These are phyloP conservation scores for Pristionchus maxplancki DNA, from an alignment of 2,888 invertebrate species.

Conservation along the genomic window DNA sequence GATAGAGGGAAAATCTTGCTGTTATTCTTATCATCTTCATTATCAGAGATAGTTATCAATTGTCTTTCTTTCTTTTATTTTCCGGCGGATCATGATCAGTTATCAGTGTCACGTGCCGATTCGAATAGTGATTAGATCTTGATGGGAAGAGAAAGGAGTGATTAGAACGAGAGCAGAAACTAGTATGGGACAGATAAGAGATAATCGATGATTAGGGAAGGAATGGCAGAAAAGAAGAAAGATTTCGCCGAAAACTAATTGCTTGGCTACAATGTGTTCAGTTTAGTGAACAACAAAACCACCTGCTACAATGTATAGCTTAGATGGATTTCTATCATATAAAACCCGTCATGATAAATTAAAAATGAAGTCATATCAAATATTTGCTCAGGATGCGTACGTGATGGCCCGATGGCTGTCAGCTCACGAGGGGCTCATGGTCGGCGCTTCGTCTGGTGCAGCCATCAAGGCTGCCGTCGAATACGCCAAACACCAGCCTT, in stretches of 20 bases:
- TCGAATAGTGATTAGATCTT: slow-evolving; percentile 9
- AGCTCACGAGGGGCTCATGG: slow-evolving; percentile 51
- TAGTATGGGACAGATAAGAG: slow-evolving; percentile 18
- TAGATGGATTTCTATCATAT: background rate
- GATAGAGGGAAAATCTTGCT: no score
- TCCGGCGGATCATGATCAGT: background rate
- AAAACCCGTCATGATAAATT: background rate
- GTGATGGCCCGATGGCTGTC: slow-evolving; percentile 17
- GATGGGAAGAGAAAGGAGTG: background rate
- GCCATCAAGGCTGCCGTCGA: slow-evolving; percentile 50
- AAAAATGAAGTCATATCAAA: background rate
- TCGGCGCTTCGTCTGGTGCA: slow-evolving; percentile 48
- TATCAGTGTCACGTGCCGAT: slow-evolving; percentile 14
- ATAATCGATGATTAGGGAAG: background rate
- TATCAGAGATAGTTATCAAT: background rate
- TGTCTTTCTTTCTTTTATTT: background rate
- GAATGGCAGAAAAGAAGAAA: background rate
- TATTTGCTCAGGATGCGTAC: slow-evolving; percentile 41
- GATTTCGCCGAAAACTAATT: background rate
- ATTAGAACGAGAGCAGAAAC: background rate
- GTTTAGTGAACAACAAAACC: background rate
- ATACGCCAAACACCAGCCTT: slow-evolving; percentile 83
- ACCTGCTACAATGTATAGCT: background rate
- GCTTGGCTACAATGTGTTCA: background rate
- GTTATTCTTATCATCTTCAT: no score